Evolutionary conservation across 2,888 invertebrate species (phyloP), one percentile per base, ranked within the genome.

Genomic region (Drosophila buzzatii): DNA sequence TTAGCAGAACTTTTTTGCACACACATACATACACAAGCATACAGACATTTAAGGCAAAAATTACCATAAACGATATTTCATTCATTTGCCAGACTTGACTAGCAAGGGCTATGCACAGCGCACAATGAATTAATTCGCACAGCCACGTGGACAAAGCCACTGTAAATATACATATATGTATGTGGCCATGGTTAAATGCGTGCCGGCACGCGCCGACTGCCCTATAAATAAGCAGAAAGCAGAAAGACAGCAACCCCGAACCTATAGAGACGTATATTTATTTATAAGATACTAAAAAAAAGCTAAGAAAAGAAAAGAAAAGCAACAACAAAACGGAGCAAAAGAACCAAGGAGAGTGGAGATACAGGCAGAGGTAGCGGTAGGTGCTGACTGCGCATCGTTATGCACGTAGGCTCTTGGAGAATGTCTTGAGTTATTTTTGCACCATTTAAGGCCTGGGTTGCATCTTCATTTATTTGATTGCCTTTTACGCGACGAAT

Each of bases 391-490:
- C 35, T n/a, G 37, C 37, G 55, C 44, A 76, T 79, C 75, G 73
- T 73, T 80, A 75, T 70, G 76, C 75, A 87, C 89, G 89, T 84
- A 81, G 63, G 63, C 56, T 44, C 70, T 33, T 66, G 70, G 74
- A 59, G 83, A 84, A 89, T 84, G 78, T 86, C 61, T 74, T 59
- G 57, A 71, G 82, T 72, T 76, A 81, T 74, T 87, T 72, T 84
- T 66, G 69, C 45, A 63, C 70, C 85, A 75, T 88, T 82, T 85
- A 90, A 73, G 85, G 85, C 59, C 53, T 64, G 61, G 56, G 60
- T 79, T 75, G 85, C 90, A 82, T 73, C 89, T 90, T 90, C 78
- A 86, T 86, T 90, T 76, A 88, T 82, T 76, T 73, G 72, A 78
- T 85, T 75, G 73, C 82, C 82, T 75, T 82, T 77, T 79, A 71